Percentiles rank a stretch among this genome's conserved stretches.
Conservation (phyloP, 2,113 vertebrate genomes). For the Cyrtonyx montezumae region DNA sequence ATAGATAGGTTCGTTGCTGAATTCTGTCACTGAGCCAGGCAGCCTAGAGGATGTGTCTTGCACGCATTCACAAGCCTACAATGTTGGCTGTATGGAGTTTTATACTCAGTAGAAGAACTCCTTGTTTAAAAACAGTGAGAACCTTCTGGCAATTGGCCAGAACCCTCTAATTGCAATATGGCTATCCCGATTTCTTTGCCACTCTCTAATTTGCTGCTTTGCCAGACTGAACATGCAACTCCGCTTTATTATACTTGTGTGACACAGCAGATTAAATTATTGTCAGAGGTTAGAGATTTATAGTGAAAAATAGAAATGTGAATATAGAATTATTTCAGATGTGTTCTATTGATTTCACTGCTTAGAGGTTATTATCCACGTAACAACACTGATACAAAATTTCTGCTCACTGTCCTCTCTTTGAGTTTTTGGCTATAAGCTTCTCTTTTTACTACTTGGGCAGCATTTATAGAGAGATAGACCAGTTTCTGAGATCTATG, state of each 20-base stretch:
- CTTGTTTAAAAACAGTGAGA: neutral
- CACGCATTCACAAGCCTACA: neutral
- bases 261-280: neutral
- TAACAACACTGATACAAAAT: neutral
- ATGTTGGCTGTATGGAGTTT: neutral
- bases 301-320: neutral
- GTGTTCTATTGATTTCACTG: neutral
- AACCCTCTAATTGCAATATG: neutral
- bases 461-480: neutral
- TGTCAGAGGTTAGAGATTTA: neutral
- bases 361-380: neutral
- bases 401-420: rapidly evolving
- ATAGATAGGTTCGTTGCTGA: neutral
- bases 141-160: neutral
- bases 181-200: neutral
- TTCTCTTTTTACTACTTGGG: neutral
- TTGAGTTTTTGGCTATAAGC: neutral
- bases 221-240: neutral
- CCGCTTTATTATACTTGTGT: neutral
- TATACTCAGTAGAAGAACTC: neutral
- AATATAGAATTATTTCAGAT: neutral
- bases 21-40: neutral
- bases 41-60: neutral
- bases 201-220: neutral
- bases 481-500: neutral